These are phyloP conservation scores for Neogale vison DNA, from an alignment of 2,113 vertebrate species.

Conservation along the genomic window DNA sequence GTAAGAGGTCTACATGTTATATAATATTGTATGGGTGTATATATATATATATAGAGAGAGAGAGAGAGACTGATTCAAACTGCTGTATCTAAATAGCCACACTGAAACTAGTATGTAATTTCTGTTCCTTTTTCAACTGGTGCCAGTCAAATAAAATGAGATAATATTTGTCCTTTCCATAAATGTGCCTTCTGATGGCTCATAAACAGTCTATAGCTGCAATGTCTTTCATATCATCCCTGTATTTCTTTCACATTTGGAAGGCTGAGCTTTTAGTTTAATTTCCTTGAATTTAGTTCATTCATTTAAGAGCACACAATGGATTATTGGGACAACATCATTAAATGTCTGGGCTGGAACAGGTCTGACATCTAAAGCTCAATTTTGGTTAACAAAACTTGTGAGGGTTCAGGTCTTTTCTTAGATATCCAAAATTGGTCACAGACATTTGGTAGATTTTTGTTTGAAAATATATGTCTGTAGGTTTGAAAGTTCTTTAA, in stretches of 20 bases:
- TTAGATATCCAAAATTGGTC: background rate
- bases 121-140: background rate
- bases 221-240: background rate
- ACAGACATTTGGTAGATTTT: background rate
- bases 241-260: background rate
- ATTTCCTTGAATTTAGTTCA: background rate
- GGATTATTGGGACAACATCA: background rate
- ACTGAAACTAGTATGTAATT: background rate
- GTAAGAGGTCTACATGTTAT: background rate
- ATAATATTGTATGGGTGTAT: background rate
- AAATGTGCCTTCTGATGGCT: background rate
- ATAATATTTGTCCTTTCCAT: background rate
- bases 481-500: background rate
- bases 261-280: background rate
- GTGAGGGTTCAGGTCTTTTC: background rate
- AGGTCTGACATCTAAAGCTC: background rate
- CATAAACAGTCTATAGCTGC: background rate
- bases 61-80: background rate
- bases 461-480: background rate
- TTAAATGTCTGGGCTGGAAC: background rate
- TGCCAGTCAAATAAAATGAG: background rate
- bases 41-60: background rate
- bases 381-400: slow-evolving; percentile 3
- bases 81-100: background rate
- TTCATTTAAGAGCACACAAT: background rate